Evolutionary conservation across 2,888 invertebrate species (phyloP), one percentile per base, ranked within the genome.

Genomic region (Pseudococcus jackbeardsleyi): DNA sequence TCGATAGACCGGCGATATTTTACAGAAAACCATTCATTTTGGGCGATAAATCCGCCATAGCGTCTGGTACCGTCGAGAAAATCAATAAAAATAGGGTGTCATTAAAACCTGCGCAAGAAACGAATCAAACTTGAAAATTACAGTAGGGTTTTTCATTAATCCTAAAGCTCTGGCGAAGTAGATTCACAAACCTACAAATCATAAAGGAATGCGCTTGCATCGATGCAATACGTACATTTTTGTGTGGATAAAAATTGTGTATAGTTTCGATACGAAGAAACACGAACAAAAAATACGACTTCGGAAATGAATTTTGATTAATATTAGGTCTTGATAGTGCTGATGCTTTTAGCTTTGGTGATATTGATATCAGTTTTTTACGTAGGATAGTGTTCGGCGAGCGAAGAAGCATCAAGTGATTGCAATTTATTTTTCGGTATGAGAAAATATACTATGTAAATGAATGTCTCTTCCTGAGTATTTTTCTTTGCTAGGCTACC

Each of bases 61-160:
- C 46, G 79, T 46, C 46, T 82, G 17, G 46, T n/a, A 33, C 46
- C 46, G 26, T 11, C 19, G 46, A 46, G 46, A 82, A 82, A 82
- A 82, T 82, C 79, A 46, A 82, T 82, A 82, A 82, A 82, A 82
- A 82, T 46, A 82, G 79, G 79, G 79, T 82, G 79, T 82, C 79
- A 42, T 82, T 82, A 82, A 26, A 82, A 82, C 79, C 79, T 82
- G 79, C 79, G 79, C 79, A 82, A 82, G 79, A 46, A 82, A 82
- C 79, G 79, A 82, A 82, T 82, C 39, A 46, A 46, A 46, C 42
- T 46, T 39, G 3, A 42, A 19, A 59, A 19, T 19, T 22, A 64
- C 64, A 64, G 22, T 64, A 22, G 64, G 22, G 64, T 64, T 64
- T 72, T 72, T 72, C 64, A 19, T n/a, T 64, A 22, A 33, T 33